phyloP scores from a whole-genome alignment of 2,888 invertebrate species.

The Agrilus mali region DNA sequence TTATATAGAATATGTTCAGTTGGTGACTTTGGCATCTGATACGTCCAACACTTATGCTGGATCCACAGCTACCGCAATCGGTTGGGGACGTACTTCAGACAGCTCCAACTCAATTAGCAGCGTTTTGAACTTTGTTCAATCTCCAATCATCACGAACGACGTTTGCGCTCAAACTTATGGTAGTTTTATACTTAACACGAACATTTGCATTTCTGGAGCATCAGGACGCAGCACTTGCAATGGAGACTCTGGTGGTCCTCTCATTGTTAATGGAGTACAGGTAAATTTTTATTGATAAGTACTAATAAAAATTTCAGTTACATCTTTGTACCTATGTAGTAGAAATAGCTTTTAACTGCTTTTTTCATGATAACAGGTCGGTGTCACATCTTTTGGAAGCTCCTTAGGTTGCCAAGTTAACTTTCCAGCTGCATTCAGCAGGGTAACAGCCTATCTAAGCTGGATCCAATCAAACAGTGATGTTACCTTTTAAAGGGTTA shows the following conservation, averaged over 20 bases:
- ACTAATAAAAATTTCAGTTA: conserved; percentile 22
- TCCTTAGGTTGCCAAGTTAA: neutral
- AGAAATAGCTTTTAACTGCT: too few species aligned
- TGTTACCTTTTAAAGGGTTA: conserved; percentile 1
- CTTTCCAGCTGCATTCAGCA: conserved; percentile 4
- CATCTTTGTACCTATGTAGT: too few species aligned
- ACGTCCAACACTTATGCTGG: conserved; percentile 24
- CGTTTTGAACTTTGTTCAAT: conserved; percentile 31
- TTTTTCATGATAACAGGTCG: neutral
- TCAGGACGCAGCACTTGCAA: conserved; percentile 37
- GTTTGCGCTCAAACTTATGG: conserved; percentile 34
- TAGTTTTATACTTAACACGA: conserved; percentile 28
- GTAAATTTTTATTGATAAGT: conserved; percentile 22
- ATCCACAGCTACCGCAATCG: conserved; percentile 31
- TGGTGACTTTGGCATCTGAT: too few species aligned
- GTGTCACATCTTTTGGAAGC: neutral
- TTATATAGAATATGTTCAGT: too few species aligned
- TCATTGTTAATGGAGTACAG: conserved; percentile 11
- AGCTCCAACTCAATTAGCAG: conserved; percentile 24
- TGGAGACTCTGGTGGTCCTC: conserved; percentile 34
- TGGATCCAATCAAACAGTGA: conserved; percentile 9
- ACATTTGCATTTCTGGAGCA: conserved; percentile 36
- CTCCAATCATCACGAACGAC: conserved; percentile 32
- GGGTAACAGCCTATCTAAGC: conserved; percentile 5
- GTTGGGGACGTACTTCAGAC: conserved; percentile 35